Conservation (phyloP, 2,888 invertebrate species). For the Rhyacophila evoluta region DNA sequence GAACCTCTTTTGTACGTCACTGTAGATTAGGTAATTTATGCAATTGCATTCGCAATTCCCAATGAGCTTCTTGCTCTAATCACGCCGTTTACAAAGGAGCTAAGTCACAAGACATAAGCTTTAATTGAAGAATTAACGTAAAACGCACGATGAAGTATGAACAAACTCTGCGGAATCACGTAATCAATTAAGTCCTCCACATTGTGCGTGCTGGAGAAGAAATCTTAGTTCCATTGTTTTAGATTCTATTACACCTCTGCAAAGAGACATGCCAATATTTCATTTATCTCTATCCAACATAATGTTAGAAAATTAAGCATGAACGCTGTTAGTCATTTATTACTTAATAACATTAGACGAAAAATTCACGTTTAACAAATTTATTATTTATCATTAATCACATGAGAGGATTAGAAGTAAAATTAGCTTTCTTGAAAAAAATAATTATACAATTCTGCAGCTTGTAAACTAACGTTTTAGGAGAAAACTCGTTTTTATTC, state of each 20-base stretch:
- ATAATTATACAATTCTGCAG: too few species aligned
- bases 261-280: too few species aligned
- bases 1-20: not conserved
- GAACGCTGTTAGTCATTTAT: too few species aligned
- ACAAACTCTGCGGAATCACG: not conserved
- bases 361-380: too few species aligned
- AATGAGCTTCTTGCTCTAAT: conserved; percentile 19
- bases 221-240: not conserved
- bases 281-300: too few species aligned
- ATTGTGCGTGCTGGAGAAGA: not conserved
- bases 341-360: too few species aligned
- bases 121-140: conserved; percentile 19
- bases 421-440: too few species aligned
- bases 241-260: not conserved
- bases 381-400: too few species aligned
- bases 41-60: not conserved
- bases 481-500: too few species aligned
- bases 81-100: conserved; percentile 22
- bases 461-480: too few species aligned
- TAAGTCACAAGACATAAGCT: conserved; percentile 14
- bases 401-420: too few species aligned
- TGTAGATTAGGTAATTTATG: not conserved
- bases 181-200: conserved; percentile 7
- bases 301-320: too few species aligned
- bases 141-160: conserved; percentile 5